Evolutionary conservation across 2,113 vertebrate genomes (phyloP).

Genomic region (Progne subis): DNA sequence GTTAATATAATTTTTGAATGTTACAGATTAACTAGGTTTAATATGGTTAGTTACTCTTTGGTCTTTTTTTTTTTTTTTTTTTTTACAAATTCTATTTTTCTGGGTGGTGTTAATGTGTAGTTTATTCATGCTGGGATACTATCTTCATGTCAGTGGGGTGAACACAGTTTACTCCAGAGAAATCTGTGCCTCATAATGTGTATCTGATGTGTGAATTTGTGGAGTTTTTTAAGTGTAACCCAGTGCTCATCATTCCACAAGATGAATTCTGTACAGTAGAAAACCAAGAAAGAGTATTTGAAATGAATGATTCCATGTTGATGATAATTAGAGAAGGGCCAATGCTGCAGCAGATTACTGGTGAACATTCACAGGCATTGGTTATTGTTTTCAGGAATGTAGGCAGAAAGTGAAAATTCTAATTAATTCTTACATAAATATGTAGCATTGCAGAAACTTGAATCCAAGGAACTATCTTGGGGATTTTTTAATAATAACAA

Average conservation of each 20-base stretch:
- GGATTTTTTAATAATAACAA: not conserved
- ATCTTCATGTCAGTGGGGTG: not conserved
- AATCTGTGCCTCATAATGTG: not conserved
- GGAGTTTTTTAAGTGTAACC: not conserved
- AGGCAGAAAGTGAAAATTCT: not conserved
- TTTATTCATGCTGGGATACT: not conserved
- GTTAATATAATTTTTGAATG: slow-evolving; percentile 4
- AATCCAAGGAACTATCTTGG: not conserved
- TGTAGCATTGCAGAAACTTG: not conserved
- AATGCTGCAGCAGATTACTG: not conserved
- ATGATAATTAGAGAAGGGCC: not conserved
- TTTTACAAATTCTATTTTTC: not conserved
- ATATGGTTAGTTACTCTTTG: slow-evolving; percentile 5
- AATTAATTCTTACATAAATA: not conserved
- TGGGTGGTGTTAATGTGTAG: not conserved
- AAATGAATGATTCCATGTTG: fast-evolving
- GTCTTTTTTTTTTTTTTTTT: not conserved
- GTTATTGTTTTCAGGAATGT: slow-evolving; percentile 25
- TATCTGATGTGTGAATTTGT: not conserved
- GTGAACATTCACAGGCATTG: slow-evolving; percentile 8
- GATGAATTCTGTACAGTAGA: not conserved
- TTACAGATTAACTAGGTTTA: slow-evolving; percentile 33
- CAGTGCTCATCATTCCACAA: not conserved
- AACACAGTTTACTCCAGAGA: not conserved
- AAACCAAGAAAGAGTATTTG: not conserved